These are phyloP conservation scores for Thomomys bottae DNA, from an alignment of 2,113 vertebrate genomes.

Conservation along the genomic window DNA sequence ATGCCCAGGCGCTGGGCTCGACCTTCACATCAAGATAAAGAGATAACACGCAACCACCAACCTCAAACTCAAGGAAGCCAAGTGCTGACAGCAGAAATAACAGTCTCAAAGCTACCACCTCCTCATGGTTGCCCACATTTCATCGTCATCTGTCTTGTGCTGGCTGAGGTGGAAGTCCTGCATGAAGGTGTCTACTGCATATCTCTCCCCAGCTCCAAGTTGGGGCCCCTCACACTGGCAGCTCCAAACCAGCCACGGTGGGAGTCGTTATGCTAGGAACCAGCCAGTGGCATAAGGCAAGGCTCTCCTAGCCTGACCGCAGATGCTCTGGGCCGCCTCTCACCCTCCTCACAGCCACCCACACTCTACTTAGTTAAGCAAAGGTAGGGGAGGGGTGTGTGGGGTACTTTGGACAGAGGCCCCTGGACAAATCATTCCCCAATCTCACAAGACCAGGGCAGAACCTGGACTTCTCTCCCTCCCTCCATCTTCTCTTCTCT, in stretches of 20 bases:
- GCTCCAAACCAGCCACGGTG: rapidly evolving
- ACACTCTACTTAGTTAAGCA: neutral
- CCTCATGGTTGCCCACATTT: neutral
- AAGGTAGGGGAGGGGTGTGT: neutral
- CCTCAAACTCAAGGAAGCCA: neutral
- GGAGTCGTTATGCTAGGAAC: neutral
- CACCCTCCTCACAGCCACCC: neutral
- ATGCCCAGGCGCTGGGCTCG: too few relatives aligned
- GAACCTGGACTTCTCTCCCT: neutral
- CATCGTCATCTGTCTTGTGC: neutral
- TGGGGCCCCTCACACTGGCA: rapidly evolving
- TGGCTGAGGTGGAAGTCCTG: too few relatives aligned
- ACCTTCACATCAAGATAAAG: neutral
- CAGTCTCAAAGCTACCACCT: neutral
- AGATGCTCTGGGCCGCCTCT: neutral
- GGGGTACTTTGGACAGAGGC: neutral
- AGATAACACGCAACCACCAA: too few relatives aligned
- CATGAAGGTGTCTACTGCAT: rapidly evolving
- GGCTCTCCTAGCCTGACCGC: neutral
- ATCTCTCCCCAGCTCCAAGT: too few relatives aligned
- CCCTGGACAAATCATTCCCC: neutral
- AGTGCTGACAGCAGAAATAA: neutral
- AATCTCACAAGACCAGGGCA: neutral
- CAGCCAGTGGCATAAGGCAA: neutral
- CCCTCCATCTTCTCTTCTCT: neutral